Base-by-base conservation (phyloP, 2,113 vertebrate genomes). In the Ammodytes marinus region DNA sequence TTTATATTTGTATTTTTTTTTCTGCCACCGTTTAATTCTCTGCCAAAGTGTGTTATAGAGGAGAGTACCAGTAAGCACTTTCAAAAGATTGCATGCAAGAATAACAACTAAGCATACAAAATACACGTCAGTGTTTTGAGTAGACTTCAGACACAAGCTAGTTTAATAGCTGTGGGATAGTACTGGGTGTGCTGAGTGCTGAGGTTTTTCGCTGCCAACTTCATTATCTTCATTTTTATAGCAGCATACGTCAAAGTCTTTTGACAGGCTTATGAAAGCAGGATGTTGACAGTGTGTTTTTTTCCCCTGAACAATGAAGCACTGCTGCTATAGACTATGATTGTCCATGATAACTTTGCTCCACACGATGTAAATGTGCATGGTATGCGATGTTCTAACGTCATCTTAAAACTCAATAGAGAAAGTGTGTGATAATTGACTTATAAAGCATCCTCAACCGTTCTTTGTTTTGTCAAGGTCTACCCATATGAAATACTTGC, bases 401-500 rank as follows among this genome's bases (percentile, higher is more conserved):
- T 12, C 17, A 46, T 54, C 52, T 72, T 14, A 11, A 27, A 53
- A 69, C 77, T 73, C 54, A 70, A 11, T 8, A 54, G 17, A 73
- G 8, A 47, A 42, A 5, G 8, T 50, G 60, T 86, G 74, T 80
- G 49, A 79, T 79, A 59, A 79, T 82, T 54, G 58, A 67, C 70
- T 75, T 61, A 74, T 59, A 60, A 85, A 78, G 66, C 19, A n/a
- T 82, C 70, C 72, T 89, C 72, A 92, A 88, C 89, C 77, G 60
- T 61, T 77, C 83, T 43, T 85, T 92, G 86, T 89, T 88, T 77
- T 85, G 83, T 92, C 74, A 95, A 99, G 98, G 96, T 99, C 91
- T 99, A 98, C 89, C 97, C 98, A 14, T 99, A 98, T 93, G 97
- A 99, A 94, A 95, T 97, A 91, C 97, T 99, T 86, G 95, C 95